Percentiles rank a stretch among this genome's conserved stretches.
Conservation (phyloP, 2,797 vertebrate genomes). For the Crenichthys baileyi region DNA sequence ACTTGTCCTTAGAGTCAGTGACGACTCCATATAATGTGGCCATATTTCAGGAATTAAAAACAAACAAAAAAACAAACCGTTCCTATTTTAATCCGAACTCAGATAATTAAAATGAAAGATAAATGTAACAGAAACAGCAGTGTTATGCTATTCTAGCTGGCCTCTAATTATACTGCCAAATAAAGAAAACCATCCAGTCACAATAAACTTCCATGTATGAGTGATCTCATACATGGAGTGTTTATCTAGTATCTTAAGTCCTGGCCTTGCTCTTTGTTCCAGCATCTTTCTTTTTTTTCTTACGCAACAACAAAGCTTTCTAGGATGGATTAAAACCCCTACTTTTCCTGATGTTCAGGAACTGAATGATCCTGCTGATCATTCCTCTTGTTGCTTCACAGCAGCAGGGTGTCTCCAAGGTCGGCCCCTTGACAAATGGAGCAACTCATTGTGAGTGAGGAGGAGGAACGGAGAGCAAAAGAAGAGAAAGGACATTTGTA, state of each 20-base stretch:
- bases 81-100: neutral
- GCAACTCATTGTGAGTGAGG: constrained; percentile 55
- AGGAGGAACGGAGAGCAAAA: constrained; percentile 39
- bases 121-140: neutral
- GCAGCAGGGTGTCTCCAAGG: constrained; percentile 55
- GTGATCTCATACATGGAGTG: neutral
- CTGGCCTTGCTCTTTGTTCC: constrained; percentile 23
- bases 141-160: neutral
- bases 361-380: constrained; percentile 16
- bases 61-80: neutral
- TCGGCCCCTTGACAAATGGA: constrained; percentile 73
- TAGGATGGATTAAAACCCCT: constrained; percentile 39
- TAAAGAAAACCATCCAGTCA: neutral
- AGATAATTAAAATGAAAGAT: neutral
- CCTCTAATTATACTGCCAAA: neutral
- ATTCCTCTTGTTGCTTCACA: constrained; percentile 50
- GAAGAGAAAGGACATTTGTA: constrained; percentile 66
- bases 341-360: constrained; percentile 30
- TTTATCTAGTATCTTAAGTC: constrained; percentile 11
- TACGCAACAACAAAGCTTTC: constrained; percentile 26
- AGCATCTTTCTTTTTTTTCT: constrained; percentile 26
- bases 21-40: neutral
- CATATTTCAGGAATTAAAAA: neutral
- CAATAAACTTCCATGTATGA: neutral
- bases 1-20: neutral